These are phyloP conservation scores for Percina caprodes DNA, from an alignment of 2,113 vertebrate species.

Conservation along the genomic window DNA sequence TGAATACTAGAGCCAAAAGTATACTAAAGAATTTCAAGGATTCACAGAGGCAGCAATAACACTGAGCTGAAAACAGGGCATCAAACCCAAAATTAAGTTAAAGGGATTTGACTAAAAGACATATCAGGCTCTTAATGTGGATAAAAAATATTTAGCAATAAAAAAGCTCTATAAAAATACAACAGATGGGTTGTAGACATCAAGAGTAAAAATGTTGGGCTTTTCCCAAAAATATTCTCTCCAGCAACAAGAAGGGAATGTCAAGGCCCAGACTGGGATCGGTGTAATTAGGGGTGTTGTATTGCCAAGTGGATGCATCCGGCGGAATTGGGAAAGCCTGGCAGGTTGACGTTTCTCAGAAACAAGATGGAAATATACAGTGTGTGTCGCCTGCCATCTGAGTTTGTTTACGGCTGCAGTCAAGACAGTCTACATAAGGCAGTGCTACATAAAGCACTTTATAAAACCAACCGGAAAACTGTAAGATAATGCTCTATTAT, in stretches of 20 bases:
- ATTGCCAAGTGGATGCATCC: slow-evolving; percentile 69
- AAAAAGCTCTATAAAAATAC: slow-evolving; percentile 48
- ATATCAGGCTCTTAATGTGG: slow-evolving; percentile 21
- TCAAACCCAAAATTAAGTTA: slow-evolving; percentile 1
- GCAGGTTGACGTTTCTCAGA: slow-evolving; percentile 66
- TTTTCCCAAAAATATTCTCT: slow-evolving; percentile 57
- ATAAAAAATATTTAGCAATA: slow-evolving; percentile 37
- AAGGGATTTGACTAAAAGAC: slow-evolving; percentile 19
- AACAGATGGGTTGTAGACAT: slow-evolving; percentile 60
- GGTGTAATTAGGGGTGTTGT: slow-evolving; percentile 77
- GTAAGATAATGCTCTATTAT: background rate
- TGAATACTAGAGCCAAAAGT: too few species aligned
- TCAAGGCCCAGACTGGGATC: slow-evolving; percentile 70
- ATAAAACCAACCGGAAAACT: background rate
- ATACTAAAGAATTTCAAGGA: background rate
- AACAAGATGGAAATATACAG: slow-evolving; percentile 65
- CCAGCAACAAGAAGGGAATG: slow-evolving; percentile 60
- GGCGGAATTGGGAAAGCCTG: slow-evolving; percentile 67
- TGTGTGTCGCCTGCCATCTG: slow-evolving; percentile 42
- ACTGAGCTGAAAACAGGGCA: slow-evolving; percentile 9
- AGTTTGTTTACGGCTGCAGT: slow-evolving; percentile 51
- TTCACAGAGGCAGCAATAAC: background rate
- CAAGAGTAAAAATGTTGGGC: slow-evolving; percentile 56
- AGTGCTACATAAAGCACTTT: slow-evolving; percentile 21
- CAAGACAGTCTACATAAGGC: background rate